Base-by-base conservation (phyloP, 2,888 invertebrate genomes). In the Xestia xanthographa region DNA sequence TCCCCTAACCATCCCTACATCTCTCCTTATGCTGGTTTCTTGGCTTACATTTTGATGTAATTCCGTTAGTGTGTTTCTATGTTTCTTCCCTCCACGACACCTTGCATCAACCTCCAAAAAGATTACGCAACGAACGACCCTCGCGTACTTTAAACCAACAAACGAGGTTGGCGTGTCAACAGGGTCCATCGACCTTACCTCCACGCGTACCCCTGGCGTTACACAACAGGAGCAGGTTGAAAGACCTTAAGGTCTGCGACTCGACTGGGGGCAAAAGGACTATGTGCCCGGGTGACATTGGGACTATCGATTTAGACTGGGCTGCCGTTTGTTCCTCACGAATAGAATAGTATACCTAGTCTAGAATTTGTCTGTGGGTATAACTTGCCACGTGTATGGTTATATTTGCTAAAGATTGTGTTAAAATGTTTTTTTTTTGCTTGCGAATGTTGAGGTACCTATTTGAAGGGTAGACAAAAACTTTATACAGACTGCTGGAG, bases 231-330 rank as follows among this genome's bases (percentile, higher is more conserved):
- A 85, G 56, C 68, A 43, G 26, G 90, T 89, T 86, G 84, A 90
- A 89, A 80, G 88, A 86, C 84, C 89, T 74, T 29, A 74, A 72
- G 90, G 89, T 89, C 90, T 79, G 80, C 87, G 89, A 89, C 86
- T 66, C 70, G 82, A 86, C 82, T 82, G 80, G 86, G 87, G 88
- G 80, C 90, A 79, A 74, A 84, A 82, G 87, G 83, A 77, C 85
- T 86, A 73, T 80, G 83, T 81, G 87, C 72, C 75, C 71, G 85
- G 89, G 91, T 90, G 89, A 91, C 91, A 89, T 89, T 89, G 90
- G 65, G 65, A 53, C 67, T 77, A 85, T 82, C 76, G 89, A 87
- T 86, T 86, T 60, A 66, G 76, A 74, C 72, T 65, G 58, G 53
- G 56, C 77, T 73, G 29, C 29, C 34, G 71, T 70, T 76, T 78